phyloP scores from a whole-genome alignment of 2,797 vertebrate genomes.

The Chelon labrosus region DNA sequence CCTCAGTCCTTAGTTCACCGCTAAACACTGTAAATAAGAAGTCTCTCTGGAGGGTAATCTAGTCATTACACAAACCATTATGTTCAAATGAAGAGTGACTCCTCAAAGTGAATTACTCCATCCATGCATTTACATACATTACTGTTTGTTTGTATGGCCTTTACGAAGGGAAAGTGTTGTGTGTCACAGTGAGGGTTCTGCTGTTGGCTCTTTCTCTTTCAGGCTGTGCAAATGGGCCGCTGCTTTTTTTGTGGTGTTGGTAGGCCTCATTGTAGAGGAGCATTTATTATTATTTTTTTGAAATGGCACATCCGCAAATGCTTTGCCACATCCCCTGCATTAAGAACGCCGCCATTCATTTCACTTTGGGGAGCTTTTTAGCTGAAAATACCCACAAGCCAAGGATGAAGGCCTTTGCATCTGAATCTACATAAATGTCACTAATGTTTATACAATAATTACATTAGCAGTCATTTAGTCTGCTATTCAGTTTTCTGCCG shows the following conservation, averaged over 20 bases:
- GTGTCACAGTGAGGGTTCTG: constrained; percentile 5
- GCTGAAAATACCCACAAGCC: neutral
- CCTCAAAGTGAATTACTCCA: constrained; percentile 42
- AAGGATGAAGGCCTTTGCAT: constrained; percentile 2
- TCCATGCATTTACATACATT: constrained; percentile 67
- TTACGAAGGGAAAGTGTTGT: constrained; percentile 8
- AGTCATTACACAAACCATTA: constrained; percentile 65
- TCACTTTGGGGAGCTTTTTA: constrained; percentile 9
- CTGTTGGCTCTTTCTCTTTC: constrained; percentile 27
- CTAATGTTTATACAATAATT: neutral
- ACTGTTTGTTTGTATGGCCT: constrained; percentile 49
- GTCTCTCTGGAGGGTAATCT: constrained; percentile 54
- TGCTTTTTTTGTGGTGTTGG: constrained; percentile 3
- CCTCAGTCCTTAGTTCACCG: constrained; percentile 27
- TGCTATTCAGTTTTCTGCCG: neutral
- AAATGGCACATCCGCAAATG: constrained; percentile 16
- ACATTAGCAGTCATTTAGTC: constrained; percentile 2
- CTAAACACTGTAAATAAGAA: constrained; percentile 49
- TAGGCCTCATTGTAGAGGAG: constrained; percentile 19
- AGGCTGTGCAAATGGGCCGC: neutral
- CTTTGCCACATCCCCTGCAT: neutral
- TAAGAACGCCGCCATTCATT: neutral
- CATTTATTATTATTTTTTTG: constrained; percentile 19
- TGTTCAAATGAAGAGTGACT: constrained; percentile 68
- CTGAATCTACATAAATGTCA: neutral